Base-by-base conservation (phyloP, 92 coral and sea anemone species). In the Anthopleura xanthogrammica region DNA sequence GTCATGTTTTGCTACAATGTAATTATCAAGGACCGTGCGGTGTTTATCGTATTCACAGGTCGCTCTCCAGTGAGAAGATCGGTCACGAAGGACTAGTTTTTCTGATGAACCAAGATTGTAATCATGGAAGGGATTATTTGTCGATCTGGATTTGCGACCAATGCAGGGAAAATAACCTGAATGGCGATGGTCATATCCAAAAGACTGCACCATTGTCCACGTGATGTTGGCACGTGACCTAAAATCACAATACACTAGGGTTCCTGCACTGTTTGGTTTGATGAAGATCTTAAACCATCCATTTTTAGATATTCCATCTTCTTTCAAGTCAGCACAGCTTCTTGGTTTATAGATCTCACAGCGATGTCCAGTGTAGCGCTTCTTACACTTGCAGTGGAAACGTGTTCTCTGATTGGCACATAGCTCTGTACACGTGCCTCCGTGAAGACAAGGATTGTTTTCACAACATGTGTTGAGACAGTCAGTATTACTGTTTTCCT, bases 301-400 rank as follows among this genome's bases (percentile, higher is more conserved):
- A 22, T 64, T 64, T 20, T 64, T n/a, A 11, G 72, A n/a, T 64
- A 9, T 64, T 64, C 72, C 72, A 10, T 64, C 36, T 64, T 64
- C 72, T 7, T 64, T 64, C 2, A 22, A 64, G 24, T 64, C 72
- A 0, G 72, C 40, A 22, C 72, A 56, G 62, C 24, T 62, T 20
- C 24, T 20, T 17, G 71, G 71, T 0, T 64, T n/a, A 5, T 0
- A 0, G 5, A 64, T 64, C 39, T 64, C 71, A 64, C 71, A 64
- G 39, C 71, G 71, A 64, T 64, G 71, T 19, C 71, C 71, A 64
- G 71, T 17, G 71, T 64, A 64, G 36, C 72, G 72, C 6, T 64
- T 19, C 72, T 20, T 64, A 22, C 72, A 64, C 24, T 19, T 20
- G 72, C 72, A 64, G 7, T 64, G 24, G 36, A 64, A 64, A 20